phyloP scores from a whole-genome alignment of 2,888 invertebrate species.

The Eupithecia subumbrata region DNA sequence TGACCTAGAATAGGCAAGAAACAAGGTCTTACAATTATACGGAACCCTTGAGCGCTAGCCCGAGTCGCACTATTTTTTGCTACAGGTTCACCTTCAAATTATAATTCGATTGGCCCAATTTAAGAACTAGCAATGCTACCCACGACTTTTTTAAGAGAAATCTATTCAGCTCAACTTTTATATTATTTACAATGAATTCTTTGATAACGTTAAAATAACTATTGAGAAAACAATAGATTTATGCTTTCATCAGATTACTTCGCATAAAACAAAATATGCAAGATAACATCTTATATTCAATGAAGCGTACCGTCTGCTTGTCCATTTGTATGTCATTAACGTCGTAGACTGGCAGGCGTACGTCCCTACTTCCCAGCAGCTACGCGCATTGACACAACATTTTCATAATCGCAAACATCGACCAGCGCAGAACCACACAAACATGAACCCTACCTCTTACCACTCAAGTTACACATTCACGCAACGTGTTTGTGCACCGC shows the following conservation, averaged over 20 bases:
- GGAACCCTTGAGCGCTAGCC: too few relatives aligned
- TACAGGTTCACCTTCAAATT: background rate
- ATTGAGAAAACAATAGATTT: background rate
- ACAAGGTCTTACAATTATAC: too few relatives aligned
- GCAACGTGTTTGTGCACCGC: constrained; percentile 39
- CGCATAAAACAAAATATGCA: constrained; percentile 4
- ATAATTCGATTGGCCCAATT: background rate
- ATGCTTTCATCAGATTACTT: background rate
- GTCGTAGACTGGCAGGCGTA: constrained; percentile 42
- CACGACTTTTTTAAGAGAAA: background rate
- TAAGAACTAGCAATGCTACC: background rate
- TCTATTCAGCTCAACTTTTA: background rate
- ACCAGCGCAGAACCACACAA: constrained; percentile 34
- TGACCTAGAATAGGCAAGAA: too few relatives aligned
- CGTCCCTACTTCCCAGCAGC: constrained; percentile 45
- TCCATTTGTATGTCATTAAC: constrained; percentile 71
- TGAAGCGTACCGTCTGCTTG: constrained; percentile 49
- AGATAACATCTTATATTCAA: constrained; percentile 36
- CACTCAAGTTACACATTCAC: constrained; percentile 28
- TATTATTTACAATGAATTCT: background rate
- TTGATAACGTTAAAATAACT: background rate
- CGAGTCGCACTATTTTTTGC: too few relatives aligned
- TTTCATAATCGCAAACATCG: constrained; percentile 69
- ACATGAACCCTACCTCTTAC: constrained; percentile 24
- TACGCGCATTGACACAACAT: constrained; percentile 60